phyloP scores from a whole-genome alignment of 2,797 vertebrate species.

The Hapalemur alaotrensis region DNA sequence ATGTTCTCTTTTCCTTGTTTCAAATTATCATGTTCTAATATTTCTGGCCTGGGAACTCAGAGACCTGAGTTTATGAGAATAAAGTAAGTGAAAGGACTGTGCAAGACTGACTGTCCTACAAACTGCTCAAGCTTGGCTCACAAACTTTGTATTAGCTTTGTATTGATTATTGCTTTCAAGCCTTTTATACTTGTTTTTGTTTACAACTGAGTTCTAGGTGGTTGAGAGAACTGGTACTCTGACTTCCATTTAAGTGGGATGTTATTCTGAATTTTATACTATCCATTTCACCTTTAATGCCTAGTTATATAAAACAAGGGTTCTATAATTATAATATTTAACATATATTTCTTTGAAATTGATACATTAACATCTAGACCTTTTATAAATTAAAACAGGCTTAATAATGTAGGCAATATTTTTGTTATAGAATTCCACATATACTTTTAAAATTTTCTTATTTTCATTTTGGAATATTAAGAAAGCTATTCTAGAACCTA shows the following conservation, averaged over 20 bases:
- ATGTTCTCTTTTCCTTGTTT: background rate
- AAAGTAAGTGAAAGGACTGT: background rate
- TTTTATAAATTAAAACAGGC: background rate
- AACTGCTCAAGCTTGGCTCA: background rate
- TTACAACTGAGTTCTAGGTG: background rate
- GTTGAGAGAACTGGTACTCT: background rate
- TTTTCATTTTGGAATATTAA: background rate
- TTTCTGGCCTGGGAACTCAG: background rate
- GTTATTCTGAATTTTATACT: background rate
- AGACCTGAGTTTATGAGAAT: background rate
- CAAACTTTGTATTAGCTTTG: background rate
- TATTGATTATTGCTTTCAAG: background rate
- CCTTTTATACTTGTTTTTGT: background rate
- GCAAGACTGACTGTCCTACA: background rate
- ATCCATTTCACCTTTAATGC: background rate
- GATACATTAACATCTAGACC: background rate
- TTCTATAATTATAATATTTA: background rate
- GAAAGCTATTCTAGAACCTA: background rate
- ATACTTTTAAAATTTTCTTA: background rate
- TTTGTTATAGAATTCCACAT: background rate
- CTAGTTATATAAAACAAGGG: background rate
- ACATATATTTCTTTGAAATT: background rate
- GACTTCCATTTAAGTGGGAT: background rate
- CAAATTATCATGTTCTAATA: background rate
- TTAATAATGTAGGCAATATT: background rate